Evolutionary conservation across 2,113 vertebrate genomes (phyloP).

Genomic region (Megaptera novaeangliae): DNA sequence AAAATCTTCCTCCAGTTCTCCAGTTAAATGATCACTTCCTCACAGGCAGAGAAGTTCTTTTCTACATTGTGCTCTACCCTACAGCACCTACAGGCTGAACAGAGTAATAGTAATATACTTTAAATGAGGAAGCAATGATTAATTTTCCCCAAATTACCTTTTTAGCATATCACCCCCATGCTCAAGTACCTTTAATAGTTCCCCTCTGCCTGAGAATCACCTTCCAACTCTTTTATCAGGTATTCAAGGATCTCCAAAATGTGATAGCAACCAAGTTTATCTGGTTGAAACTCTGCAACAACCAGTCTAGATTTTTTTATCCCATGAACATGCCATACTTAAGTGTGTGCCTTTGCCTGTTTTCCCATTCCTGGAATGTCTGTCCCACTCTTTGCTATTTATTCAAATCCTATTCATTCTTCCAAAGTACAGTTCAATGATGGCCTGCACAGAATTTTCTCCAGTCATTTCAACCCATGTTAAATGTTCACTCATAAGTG

Average conservation of each 20-base stretch:
- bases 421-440: background rate
- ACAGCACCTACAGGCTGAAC: background rate
- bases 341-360: background rate
- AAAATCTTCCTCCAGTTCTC: slow-evolving; percentile 12
- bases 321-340: background rate
- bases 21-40: background rate
- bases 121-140: background rate
- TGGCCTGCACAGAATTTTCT: background rate
- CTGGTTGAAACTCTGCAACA: background rate
- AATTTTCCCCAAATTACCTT: background rate
- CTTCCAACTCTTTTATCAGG: background rate
- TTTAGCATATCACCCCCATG: background rate
- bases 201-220: background rate
- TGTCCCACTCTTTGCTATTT: background rate
- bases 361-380: background rate
- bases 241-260: background rate
- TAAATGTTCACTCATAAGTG: background rate
- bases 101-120: background rate
- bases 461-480: background rate
- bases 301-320: background rate
- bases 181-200: background rate
- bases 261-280: background rate
- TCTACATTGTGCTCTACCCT: background rate
- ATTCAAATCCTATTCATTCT: background rate
- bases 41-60: background rate